phyloP scores from a whole-genome alignment of 2,888 invertebrate species.

The Bruchidius siliquastri region DNA sequence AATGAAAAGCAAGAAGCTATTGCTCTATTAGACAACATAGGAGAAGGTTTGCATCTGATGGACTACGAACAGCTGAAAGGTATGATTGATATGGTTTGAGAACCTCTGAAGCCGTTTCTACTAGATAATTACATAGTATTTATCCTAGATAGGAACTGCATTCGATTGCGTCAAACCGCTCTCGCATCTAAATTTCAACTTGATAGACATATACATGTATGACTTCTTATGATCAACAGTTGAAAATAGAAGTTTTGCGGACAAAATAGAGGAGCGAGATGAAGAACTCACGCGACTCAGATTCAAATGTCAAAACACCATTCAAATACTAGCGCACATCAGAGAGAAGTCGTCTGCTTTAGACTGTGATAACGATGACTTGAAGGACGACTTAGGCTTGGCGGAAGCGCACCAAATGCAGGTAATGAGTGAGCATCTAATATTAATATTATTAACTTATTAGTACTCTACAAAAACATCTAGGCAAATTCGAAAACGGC shows the following conservation, averaged over 20 bases:
- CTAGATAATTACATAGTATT: too few species aligned
- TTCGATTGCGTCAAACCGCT: too few species aligned
- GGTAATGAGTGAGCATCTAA: too few species aligned
- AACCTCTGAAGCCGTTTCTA: background rate
- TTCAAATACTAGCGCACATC: slow-evolving; percentile 51
- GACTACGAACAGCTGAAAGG: slow-evolving; percentile 55
- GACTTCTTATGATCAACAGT: slow-evolving; percentile 37
- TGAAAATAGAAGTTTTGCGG: slow-evolving; percentile 51
- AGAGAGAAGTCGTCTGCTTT: slow-evolving; percentile 51
- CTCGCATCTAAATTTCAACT: too few species aligned
- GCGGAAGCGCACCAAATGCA: slow-evolving; percentile 12
- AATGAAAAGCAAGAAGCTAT: slow-evolving; percentile 36
- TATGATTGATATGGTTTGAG: background rate
- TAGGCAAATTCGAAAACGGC: too few species aligned
- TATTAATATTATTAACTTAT: too few species aligned
- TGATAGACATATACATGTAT: background rate
- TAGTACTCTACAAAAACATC: too few species aligned
- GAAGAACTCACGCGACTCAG: slow-evolving; percentile 50
- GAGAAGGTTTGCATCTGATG: slow-evolving; percentile 50
- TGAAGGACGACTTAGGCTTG: slow-evolving; percentile 23
- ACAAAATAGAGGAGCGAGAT: slow-evolving; percentile 55
- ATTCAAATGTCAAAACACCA: slow-evolving; percentile 48
- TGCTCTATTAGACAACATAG: slow-evolving; percentile 46
- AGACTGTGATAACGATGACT: slow-evolving; percentile 34
- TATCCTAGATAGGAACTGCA: too few species aligned